Conservation (phyloP, 2,113 vertebrate species). For the Apteryx mantelli region DNA sequence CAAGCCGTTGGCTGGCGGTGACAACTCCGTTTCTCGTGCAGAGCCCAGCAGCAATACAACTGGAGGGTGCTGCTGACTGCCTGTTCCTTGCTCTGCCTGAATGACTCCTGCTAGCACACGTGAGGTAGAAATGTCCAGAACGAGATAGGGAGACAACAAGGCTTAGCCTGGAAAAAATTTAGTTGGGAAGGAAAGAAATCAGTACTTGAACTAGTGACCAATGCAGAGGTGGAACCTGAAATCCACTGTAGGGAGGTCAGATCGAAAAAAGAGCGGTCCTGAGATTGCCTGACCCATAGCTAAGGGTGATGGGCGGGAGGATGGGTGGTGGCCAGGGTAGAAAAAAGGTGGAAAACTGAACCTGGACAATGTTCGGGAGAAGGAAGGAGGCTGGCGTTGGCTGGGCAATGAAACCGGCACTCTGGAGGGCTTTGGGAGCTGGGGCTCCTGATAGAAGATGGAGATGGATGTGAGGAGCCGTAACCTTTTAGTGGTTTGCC, state of each 20-base stretch:
- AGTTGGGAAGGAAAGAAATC: background rate
- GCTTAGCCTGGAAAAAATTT: background rate
- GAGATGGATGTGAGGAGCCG: background rate
- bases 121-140: background rate
- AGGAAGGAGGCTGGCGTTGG: background rate
- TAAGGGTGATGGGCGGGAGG: background rate
- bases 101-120: background rate
- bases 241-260: accelerated
- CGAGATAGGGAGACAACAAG: background rate
- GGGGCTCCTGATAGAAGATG: accelerated
- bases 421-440: background rate
- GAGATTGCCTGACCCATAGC: no score
- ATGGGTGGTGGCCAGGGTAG: background rate
- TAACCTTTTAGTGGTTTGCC: background rate
- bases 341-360: background rate
- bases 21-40: background rate
- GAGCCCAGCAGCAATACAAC: background rate
- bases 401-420: accelerated
- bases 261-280: accelerated
- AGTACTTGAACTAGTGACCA: background rate
- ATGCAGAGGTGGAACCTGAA: background rate
- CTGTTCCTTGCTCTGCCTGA: background rate
- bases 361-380: background rate
- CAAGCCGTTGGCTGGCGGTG: no score
- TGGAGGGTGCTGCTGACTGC: accelerated